These are phyloP conservation scores for Myopa testacea DNA, from an alignment of 2,888 invertebrate genomes.

Conservation along the genomic window DNA sequence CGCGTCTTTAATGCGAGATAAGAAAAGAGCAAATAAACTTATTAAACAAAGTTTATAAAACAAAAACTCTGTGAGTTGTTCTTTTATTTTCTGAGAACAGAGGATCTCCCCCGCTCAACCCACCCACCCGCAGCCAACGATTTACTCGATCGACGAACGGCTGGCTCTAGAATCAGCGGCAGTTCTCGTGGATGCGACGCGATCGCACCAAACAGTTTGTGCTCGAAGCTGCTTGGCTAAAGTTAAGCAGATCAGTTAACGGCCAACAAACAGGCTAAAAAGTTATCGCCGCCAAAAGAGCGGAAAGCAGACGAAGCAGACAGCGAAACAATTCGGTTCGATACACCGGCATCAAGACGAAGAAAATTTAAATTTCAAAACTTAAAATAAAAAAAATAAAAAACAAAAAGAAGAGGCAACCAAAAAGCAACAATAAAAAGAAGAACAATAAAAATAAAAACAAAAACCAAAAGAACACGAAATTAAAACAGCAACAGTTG, in stretches of 20 bases:
- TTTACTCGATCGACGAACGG: neutral
- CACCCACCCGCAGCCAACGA: neutral
- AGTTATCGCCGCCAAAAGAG: conserved; percentile 20
- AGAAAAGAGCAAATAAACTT: conserved; percentile 2
- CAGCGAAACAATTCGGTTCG: neutral
- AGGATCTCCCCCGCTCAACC: neutral
- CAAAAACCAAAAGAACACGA: neutral
- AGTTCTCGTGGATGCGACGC: conserved; percentile 43
- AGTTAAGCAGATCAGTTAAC: conserved; percentile 42
- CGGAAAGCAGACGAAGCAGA: conserved; percentile 12
- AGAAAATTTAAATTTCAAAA: no score
- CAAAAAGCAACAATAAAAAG: no score
- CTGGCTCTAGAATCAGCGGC: conserved; percentile 31
- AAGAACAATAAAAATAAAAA: no score
- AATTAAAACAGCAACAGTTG: neutral
- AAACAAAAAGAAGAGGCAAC: neutral
- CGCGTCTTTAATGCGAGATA: neutral
- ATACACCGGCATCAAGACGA: neutral
- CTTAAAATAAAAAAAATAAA: neutral
- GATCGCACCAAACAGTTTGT: conserved; percentile 47
- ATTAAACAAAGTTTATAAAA: no score
- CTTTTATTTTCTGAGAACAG: no score
- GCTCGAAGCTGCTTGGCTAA: conserved; percentile 51
- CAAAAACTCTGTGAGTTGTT: no score
- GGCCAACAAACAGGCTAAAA: neutral